Evolutionary conservation across 2,797 vertebrate species (phyloP).

Genomic region (Myripristis murdjan): DNA sequence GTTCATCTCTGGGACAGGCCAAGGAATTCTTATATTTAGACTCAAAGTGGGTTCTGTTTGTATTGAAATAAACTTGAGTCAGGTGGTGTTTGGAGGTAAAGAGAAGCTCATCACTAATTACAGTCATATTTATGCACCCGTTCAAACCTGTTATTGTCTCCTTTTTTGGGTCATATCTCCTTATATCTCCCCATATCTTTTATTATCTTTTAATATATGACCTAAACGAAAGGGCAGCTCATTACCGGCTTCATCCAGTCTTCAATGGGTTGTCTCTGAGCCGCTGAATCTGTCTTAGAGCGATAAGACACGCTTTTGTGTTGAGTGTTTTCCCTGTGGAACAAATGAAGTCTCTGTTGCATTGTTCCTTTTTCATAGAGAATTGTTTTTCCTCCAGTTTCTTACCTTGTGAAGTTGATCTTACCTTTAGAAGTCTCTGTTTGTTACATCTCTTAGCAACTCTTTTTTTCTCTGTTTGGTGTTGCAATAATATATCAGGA

Average conservation of each 20-base stretch:
- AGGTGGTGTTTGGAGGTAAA: slow-evolving; percentile 32
- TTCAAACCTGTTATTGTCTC: slow-evolving; percentile 6
- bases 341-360: neutral
- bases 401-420: too few relatives aligned
- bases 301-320: neutral
- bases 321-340: neutral
- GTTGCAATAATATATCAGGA: neutral
- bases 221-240: slow-evolving; percentile 12
- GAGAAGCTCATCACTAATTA: slow-evolving; percentile 17
- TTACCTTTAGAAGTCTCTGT: neutral
- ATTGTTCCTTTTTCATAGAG: neutral
- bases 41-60: slow-evolving; percentile 10
- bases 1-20: neutral
- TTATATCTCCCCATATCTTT: neutral
- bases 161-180: slow-evolving; percentile 1
- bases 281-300: slow-evolving; percentile 1
- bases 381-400: neutral
- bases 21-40: too few relatives aligned
- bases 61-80: slow-evolving; percentile 32
- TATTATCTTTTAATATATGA: slow-evolving; percentile 5
- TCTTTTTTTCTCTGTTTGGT: slow-evolving; percentile 8
- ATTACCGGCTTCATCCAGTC: slow-evolving; percentile 1
- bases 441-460: neutral
- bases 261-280: neutral
- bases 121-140: slow-evolving; percentile 15